phyloP scores from a whole-genome alignment of 2,113 vertebrate genomes.

The Ramphastos sulfuratus region DNA sequence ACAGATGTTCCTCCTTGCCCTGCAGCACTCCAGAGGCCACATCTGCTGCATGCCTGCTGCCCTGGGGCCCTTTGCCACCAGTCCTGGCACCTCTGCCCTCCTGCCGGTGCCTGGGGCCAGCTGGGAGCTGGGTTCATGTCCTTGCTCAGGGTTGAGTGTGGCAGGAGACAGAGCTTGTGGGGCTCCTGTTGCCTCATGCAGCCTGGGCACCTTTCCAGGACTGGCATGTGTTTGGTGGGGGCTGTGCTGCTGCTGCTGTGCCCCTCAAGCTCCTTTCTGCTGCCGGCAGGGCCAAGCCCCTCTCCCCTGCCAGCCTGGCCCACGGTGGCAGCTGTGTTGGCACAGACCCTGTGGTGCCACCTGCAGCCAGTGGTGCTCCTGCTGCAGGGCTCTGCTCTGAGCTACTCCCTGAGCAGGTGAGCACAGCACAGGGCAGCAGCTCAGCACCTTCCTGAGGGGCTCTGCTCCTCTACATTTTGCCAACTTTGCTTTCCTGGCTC shows the following conservation, averaged over 20 bases:
- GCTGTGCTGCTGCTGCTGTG: fast-evolving
- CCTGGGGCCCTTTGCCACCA: fast-evolving
- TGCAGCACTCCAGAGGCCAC: fast-evolving
- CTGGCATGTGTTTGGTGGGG: background rate
- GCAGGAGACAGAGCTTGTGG: background rate
- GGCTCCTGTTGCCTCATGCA: fast-evolving
- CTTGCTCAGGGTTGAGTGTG: fast-evolving
- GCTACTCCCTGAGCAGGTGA: background rate
- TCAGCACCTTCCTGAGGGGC: no score
- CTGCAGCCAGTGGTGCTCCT: fast-evolving
- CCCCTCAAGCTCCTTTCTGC: background rate
- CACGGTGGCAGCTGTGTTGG: fast-evolving
- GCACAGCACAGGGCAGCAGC: no score
- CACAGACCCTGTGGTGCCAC: no score
- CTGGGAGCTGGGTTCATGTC: background rate
- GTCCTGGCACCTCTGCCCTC: fast-evolving
- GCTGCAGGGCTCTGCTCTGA: background rate
- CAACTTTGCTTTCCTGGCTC: no score
- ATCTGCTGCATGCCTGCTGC: background rate
- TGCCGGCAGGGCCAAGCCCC: background rate
- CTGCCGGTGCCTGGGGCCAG: background rate
- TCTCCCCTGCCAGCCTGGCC: fast-evolving
- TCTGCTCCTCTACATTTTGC: no score
- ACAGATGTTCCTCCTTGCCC: background rate
- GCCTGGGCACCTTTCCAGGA: background rate